Evolutionary conservation across 2,888 invertebrate genomes (phyloP), one percentile per base, ranked within the genome.

Genomic region (Athripsodes cinereus): DNA sequence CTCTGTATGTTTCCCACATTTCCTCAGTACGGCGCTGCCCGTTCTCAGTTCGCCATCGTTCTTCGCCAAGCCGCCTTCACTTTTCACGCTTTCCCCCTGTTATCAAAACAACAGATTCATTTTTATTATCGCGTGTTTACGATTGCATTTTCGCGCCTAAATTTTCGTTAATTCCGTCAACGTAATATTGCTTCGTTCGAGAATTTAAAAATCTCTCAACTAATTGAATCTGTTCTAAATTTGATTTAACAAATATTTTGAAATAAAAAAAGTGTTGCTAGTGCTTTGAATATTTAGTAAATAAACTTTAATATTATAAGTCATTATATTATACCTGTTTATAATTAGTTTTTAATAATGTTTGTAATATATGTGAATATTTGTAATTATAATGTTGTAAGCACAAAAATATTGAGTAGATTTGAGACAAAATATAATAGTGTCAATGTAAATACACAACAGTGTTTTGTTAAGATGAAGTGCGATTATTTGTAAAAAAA

Each of bases 21-120:
- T 11, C 18, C 16, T 47, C 58, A 58, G 58, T 58, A 58, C 58
- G 58, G 57, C 53, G 46, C 31, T 35, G 53, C 48, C 52, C 54
- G 55, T 52, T 46, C 58, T 55, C 58, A 54, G 58, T 26, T 26
- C 55, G 40, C 53, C 53, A 57, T 16, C 52, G 58, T 40, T 44
- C 47, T 16, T 52, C 31, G 16, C 40, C 40, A 26, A 26, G 26
- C n/a, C n/a, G n/a, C n/a, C n/a, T n/a, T n/a, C n/a, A n/a, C 26
- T 26, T 26, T 40, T 40, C 40, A 40, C 40, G 2, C 34, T 52
- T 52, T 54, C 58, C 58, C 50, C 44, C 44, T 10, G 18, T 20
- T 22, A 13, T n/a, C 16, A 40, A 40, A 13, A 40, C 5, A 31
- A 40, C 40, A 13, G 40, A n/a, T 20, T 21, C 19, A 16, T 16